Evolutionary conservation across 2,113 vertebrate genomes (phyloP), one percentile per base, ranked within the genome.

Genomic region (Sterrhoptilus dennistouni): DNA sequence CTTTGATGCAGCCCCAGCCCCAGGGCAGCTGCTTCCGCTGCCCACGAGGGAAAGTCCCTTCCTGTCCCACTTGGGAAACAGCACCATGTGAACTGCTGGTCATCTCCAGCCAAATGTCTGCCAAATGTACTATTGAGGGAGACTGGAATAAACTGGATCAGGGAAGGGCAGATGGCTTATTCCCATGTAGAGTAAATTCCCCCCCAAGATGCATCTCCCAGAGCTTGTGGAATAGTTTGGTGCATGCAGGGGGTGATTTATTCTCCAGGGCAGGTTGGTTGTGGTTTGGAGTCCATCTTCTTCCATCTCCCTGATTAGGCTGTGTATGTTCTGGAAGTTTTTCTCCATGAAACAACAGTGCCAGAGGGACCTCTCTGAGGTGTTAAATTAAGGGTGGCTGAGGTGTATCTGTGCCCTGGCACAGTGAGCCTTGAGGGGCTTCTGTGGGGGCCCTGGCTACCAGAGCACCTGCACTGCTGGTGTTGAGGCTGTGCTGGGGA

Each of bases 401-500:
- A 3, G 49, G 36, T 49, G 6, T 12, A 0, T 18, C 53, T 28
- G 74, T n/a, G 42, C 47, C 71, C 12, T 75, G 79, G 29, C 47
- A 36, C 18, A 12, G 31, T 10, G 3, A 70, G 31, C 54, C 40
- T 57, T 22, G 31, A 23, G 56, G 42, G 35, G 71, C 65, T 87
- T 72, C 40, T 53, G 4, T 21, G 50, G 15, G 44, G 27, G 12
- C 36, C 25, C 40, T 54, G 38, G 29, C 21, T 42, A 6, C 29
- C 77, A 40, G 63, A 36, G 36, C 28, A 4, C 0, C 0, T 53
- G 12, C 42, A 57, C 36, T 24, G 36, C 69, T 59, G 14, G 1
- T 1, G 4, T n/a, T 53, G 27, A 44, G 49, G 24, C 60, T 3
- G 1, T 1, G 1, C 49, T 74, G 5, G 76, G 60, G 59, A n/a